Conservation (phyloP, 2,888 invertebrate species). For the Rhopalosiphum nymphaeae region DNA sequence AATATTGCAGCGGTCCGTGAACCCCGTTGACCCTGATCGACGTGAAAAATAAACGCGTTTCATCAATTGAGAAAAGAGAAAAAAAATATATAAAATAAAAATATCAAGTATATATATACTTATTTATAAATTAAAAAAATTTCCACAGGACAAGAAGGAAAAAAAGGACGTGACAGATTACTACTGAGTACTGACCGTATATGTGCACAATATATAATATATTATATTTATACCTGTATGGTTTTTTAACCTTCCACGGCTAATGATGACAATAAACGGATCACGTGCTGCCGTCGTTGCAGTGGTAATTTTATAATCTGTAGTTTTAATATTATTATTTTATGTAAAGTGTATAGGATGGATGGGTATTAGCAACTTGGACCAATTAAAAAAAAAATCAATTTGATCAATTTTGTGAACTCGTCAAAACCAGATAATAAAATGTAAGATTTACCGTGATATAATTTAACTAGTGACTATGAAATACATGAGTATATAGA, state of each 20-base stretch:
- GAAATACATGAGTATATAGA: background rate
- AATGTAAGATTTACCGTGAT: background rate
- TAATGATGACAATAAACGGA: constrained; percentile 63
- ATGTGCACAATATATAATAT: background rate
- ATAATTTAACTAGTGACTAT: background rate
- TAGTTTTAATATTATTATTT: constrained; percentile 4
- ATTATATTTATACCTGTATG: background rate
- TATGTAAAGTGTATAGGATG: background rate
- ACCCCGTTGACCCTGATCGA: constrained; percentile 43
- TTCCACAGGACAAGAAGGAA: background rate
- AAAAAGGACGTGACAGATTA: constrained; percentile 45
- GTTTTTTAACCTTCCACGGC: constrained; percentile 29
- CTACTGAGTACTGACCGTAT: constrained; percentile 18
- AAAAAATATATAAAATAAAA: background rate
- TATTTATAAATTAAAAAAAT: constrained; percentile 1
- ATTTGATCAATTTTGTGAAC: background rate
- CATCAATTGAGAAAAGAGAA: background rate
- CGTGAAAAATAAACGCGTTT: constrained; percentile 8
- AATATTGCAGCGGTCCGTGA: background rate
- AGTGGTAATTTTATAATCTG: background rate
- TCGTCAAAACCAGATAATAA: background rate
- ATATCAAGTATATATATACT: background rate
- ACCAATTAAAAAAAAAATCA: background rate
- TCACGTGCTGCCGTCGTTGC: constrained; percentile 41
- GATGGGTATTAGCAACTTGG: background rate